These are phyloP conservation scores for Drosophila ficusphila DNA, from an alignment of 1,140 invertebrate species.

Conservation along the genomic window DNA sequence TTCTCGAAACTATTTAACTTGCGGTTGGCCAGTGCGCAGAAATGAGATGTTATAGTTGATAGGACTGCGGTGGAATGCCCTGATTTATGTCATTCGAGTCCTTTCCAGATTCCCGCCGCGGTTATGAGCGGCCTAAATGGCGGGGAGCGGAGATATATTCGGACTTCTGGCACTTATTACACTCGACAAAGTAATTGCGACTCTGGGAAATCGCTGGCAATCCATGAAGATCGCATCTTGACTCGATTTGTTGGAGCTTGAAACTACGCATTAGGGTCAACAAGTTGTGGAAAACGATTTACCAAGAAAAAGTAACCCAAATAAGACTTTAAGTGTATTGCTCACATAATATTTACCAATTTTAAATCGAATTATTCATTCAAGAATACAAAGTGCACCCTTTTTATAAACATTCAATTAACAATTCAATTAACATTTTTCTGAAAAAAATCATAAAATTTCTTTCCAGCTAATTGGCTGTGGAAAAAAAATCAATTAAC, in stretches of 20 bases:
- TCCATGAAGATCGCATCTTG: not conserved
- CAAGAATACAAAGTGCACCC: too few species aligned
- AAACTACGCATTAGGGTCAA: not conserved
- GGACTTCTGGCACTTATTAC: not conserved
- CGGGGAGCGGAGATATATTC: not conserved
- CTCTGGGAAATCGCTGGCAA: constrained; percentile 6
- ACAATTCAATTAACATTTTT: too few species aligned
- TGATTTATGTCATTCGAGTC: constrained; percentile 33
- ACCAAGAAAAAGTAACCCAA: too few species aligned
- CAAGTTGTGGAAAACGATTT: too few species aligned
- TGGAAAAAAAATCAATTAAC: too few species aligned
- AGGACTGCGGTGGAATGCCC: constrained; percentile 5
- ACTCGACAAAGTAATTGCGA: not conserved
- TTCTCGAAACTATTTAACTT: constrained; percentile 52
- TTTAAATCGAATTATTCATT: too few species aligned
- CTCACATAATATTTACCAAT: too few species aligned
- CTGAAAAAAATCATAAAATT: too few species aligned
- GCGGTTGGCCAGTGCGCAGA: not conserved
- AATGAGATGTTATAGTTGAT: constrained; percentile 9
- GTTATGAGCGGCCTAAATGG: not conserved
- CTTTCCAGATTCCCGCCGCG: not conserved
- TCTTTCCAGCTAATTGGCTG: too few species aligned
- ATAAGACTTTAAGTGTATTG: too few species aligned
- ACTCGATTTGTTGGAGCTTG: not conserved
- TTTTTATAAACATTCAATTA: too few species aligned